Percentiles rank a stretch among this genome's conserved stretches.
Evolutionary conservation across 2,888 invertebrate species (phyloP).

Genomic region (Eueremaeus valkanovi): DNA sequence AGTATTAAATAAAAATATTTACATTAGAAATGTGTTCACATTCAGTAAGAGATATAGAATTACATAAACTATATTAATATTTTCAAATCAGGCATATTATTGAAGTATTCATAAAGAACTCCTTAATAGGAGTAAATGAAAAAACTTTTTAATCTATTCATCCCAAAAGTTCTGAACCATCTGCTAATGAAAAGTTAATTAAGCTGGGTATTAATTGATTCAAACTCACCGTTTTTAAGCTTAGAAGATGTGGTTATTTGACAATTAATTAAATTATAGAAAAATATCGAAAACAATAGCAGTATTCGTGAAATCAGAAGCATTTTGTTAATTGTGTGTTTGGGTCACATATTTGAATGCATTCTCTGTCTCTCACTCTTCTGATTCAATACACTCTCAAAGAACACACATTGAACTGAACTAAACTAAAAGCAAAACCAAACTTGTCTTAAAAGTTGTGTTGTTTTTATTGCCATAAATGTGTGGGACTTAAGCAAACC

Average conservation of each 20-base stretch:
- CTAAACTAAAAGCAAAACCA: conserved; percentile 2
- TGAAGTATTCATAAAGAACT: too few species aligned
- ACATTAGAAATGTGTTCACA: too few species aligned
- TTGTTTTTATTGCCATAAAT: conserved; percentile 17
- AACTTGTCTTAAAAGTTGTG: conserved; percentile 20
- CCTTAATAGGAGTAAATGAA: too few species aligned
- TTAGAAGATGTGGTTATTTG: not conserved
- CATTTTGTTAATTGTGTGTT: conserved; percentile 13
- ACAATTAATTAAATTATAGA: not conserved
- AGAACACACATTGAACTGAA: conserved; percentile 13
- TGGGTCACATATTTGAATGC: not conserved
- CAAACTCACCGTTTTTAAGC: conserved; percentile 13
- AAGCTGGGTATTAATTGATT: not conserved
- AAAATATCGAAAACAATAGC: conserved; percentile 7
- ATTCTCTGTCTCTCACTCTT: not conserved
- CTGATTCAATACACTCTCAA: conserved; percentile 1
- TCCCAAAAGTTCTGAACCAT: not conserved
- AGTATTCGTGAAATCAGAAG: not conserved
- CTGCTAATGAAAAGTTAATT: not conserved
- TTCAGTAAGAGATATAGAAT: too few species aligned
- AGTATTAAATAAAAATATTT: too few species aligned
- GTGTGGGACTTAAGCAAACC: conserved; percentile 8
- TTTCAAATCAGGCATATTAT: too few species aligned
- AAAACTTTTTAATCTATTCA: too few species aligned
- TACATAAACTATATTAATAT: too few species aligned